Conservation (phyloP, 2,113 vertebrate genomes). For the Emydura subglobosa region DNA sequence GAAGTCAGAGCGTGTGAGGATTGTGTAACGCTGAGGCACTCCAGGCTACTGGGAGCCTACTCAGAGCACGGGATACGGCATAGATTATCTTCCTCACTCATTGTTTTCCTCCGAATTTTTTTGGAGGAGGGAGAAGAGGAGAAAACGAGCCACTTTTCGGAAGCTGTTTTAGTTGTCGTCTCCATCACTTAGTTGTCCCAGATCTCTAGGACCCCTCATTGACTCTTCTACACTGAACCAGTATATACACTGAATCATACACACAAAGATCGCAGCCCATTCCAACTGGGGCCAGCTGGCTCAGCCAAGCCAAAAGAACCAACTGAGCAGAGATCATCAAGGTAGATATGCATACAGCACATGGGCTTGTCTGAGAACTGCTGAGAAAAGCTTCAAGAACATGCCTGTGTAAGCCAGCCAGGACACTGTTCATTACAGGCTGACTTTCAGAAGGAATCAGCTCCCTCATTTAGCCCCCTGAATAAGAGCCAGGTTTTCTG, state of each 20-base stretch:
- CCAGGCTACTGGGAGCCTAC: fast-evolving
- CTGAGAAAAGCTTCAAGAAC: background rate
- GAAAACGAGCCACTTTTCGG: fast-evolving
- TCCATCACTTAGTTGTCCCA: background rate
- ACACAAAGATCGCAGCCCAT: background rate
- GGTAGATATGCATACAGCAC: background rate
- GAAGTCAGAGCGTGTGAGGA: background rate
- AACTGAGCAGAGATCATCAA: background rate
- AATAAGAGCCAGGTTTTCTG: background rate
- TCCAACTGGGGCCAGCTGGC: fast-evolving
- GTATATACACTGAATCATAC: background rate
- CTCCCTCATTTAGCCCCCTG: background rate
- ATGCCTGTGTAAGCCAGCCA: background rate
- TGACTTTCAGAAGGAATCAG: background rate
- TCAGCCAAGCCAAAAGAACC: background rate
- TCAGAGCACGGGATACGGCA: fast-evolving
- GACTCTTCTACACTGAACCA: fast-evolving
- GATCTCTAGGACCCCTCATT: fast-evolving
- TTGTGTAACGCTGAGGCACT: fast-evolving
- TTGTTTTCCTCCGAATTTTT: background rate
- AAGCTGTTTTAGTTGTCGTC: fast-evolving
- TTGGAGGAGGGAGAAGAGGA: fast-evolving
- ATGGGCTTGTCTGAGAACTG: background rate
- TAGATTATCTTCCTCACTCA: background rate
- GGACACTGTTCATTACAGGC: conserved; percentile 12